These are phyloP conservation scores for Loriculus beryllinus DNA, from an alignment of 2,797 vertebrate genomes.

Conservation along the genomic window DNA sequence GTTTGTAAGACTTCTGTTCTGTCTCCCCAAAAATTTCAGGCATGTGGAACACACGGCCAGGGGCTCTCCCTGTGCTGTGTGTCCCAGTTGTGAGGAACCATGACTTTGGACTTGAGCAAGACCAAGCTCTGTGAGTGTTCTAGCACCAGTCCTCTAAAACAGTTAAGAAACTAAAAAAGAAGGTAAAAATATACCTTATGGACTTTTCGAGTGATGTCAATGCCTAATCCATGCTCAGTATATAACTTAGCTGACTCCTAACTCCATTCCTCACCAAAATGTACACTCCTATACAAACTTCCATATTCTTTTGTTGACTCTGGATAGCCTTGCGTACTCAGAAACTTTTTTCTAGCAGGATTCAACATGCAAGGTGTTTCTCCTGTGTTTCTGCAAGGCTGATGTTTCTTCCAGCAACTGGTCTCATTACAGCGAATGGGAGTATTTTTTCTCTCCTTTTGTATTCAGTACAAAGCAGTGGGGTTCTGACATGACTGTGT, in stretches of 20 bases:
- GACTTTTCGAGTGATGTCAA: not conserved
- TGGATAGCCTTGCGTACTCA: not conserved
- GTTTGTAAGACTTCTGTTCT: not conserved
- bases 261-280: not conserved
- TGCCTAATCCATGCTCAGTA: not conserved
- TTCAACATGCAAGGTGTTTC: not conserved
- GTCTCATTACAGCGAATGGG: not conserved
- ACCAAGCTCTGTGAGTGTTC: not conserved
- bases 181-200: not conserved
- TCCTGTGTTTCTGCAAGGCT: not conserved
- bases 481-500: conserved; percentile 43
- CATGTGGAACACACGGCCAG: not conserved
- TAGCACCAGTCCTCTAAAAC: not conserved
- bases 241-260: not conserved
- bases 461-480: conserved; percentile 17
- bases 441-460: conserved; percentile 5
- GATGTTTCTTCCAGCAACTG: not conserved
- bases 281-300: not conserved
- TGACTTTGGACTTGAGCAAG: not conserved
- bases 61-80: not conserved
- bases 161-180: not conserved
- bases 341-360: not conserved
- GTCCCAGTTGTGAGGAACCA: not conserved
- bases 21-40: not conserved
- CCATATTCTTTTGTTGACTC: not conserved